Evolutionary conservation across 2,113 vertebrate genomes (phyloP).

Genomic region (Chaetops frenatus): DNA sequence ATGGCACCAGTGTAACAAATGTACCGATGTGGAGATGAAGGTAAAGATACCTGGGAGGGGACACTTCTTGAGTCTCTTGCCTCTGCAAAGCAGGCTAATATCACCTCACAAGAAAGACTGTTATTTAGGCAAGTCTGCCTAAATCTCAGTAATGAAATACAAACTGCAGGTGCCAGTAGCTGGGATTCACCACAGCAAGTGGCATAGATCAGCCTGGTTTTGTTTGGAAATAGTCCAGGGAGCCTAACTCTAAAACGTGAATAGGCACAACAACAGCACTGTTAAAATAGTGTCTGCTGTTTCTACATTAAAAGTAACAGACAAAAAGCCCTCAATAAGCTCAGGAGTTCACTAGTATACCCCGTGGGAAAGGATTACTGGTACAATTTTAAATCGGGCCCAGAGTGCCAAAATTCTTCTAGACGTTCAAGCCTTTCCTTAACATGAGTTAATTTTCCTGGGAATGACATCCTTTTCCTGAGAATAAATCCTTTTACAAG

Average conservation of each 20-base stretch:
- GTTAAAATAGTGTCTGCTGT: rapidly evolving
- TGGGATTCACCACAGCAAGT: background rate
- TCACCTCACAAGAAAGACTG: background rate
- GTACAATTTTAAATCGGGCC: background rate
- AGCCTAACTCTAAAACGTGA: background rate
- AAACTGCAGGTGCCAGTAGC: rapidly evolving
- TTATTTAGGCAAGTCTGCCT: background rate
- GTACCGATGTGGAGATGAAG: background rate
- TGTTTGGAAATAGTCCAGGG: background rate
- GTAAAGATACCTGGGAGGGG: background rate
- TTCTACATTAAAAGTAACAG: background rate
- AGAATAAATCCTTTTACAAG: constrained; percentile 16
- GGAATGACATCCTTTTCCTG: background rate
- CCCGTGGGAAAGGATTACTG: background rate
- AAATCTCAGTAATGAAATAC: background rate
- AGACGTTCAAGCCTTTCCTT: background rate
- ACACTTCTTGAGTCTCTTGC: background rate
- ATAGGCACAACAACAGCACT: background rate
- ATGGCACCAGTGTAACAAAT: rapidly evolving
- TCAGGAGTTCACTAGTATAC: background rate
- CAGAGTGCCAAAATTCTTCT: background rate
- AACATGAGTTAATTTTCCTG: background rate
- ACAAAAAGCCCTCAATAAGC: background rate
- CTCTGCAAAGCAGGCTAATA: background rate
- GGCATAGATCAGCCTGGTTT: background rate